Percentiles rank a stretch among this genome's conserved stretches.
Evolutionary conservation across 2,888 invertebrate species (phyloP).

Genomic region (Disparrhopalites patrizii): DNA sequence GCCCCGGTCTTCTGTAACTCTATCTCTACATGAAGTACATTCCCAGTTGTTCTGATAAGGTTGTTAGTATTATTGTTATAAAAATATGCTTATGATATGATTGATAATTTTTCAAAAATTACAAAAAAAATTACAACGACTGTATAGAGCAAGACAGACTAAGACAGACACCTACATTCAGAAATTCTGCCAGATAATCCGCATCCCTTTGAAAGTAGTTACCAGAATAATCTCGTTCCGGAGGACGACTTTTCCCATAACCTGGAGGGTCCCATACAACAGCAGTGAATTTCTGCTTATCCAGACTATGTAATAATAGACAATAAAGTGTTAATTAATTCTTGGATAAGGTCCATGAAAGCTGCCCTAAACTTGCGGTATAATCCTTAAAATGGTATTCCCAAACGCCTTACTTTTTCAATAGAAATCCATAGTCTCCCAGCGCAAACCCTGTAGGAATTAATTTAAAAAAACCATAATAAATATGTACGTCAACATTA

Average conservation of each 20-base stretch:
- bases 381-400: not conserved
- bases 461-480: not conserved
- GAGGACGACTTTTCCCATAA: conserved; percentile 52
- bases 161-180: not conserved
- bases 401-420: not conserved
- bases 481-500: not conserved
- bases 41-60: no score
- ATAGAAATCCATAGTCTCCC: not conserved
- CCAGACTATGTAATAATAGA: conserved; percentile 53
- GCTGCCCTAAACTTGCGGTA: not conserved
- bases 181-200: conserved; percentile 48
- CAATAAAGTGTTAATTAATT: conserved; percentile 5
- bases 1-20: no score
- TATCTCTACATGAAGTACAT: no score
- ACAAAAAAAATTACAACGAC: not conserved
- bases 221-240: conserved; percentile 51
- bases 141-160: not conserved
- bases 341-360: not conserved
- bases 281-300: conserved; percentile 61
- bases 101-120: no score
- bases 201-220: conserved; percentile 52
- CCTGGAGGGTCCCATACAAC: conserved; percentile 66
- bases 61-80: no score
- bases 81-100: no score
- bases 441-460: not conserved